These are phyloP conservation scores for Pterostichus madidus DNA, from an alignment of 2,888 invertebrate species.

Conservation along the genomic window DNA sequence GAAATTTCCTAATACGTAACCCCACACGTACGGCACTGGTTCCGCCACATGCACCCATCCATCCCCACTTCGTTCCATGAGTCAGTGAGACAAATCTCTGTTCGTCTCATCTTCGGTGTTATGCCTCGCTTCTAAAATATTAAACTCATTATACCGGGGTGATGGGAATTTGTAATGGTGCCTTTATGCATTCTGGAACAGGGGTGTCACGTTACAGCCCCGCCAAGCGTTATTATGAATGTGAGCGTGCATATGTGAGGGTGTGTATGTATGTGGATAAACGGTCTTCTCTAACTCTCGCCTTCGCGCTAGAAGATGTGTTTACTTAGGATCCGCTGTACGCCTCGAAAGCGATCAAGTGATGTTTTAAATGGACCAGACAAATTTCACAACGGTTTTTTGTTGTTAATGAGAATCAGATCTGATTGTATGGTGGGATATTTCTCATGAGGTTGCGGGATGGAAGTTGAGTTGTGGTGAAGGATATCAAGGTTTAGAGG, in stretches of 20 bases:
- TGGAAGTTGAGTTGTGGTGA: constrained; percentile 24
- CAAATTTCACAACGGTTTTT: constrained; percentile 56
- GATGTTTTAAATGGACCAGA: constrained; percentile 64
- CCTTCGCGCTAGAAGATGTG: not conserved
- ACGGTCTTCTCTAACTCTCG: not conserved
- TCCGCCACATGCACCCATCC: not conserved
- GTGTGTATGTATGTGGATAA: constrained; percentile 1
- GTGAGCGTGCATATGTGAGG: not conserved
- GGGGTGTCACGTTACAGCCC: constrained; percentile 59
- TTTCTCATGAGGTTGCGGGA: constrained; percentile 15
- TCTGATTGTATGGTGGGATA: not conserved
- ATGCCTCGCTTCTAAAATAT: constrained; percentile 61
- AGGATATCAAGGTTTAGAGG: constrained; percentile 8
- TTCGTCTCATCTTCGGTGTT: constrained; percentile 55
- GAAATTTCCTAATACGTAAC: too few species aligned
- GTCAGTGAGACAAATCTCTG: constrained; percentile 65
- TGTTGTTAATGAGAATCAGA: constrained; percentile 40
- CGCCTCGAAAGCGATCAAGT: constrained; percentile 54
- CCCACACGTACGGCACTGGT: constrained; percentile 3
- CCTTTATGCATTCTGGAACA: constrained; percentile 62
- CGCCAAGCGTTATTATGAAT: constrained; percentile 18
- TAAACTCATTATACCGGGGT: constrained; percentile 66
- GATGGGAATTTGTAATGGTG: constrained; percentile 64
- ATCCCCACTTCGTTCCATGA: constrained; percentile 36
- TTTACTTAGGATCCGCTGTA: constrained; percentile 49